phyloP scores from a whole-genome alignment of 1,140 invertebrate genomes.

The Ceratina calcarata region DNA sequence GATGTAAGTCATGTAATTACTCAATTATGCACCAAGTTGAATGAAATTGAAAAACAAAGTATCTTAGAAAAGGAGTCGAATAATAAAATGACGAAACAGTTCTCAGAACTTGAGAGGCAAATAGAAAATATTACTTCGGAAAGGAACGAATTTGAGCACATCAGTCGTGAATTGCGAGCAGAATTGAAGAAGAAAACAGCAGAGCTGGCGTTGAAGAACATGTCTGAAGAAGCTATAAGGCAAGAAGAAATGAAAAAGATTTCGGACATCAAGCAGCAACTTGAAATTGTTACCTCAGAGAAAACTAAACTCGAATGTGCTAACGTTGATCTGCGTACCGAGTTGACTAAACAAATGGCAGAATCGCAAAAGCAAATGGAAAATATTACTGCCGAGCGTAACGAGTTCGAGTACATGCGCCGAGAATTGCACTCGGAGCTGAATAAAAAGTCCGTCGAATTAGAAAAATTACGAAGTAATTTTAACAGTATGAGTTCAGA shows the following conservation, averaged over 20 bases:
- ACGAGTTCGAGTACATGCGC: slow-evolving; percentile 34
- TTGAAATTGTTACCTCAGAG: slow-evolving; percentile 36
- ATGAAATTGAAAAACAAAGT: background rate
- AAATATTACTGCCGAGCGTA: slow-evolving; percentile 21
- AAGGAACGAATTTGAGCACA: slow-evolving; percentile 38
- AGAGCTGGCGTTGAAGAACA: slow-evolving; percentile 27
- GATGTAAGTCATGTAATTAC: background rate
- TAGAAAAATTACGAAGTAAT: slow-evolving; percentile 8
- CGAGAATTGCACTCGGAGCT: slow-evolving; percentile 35
- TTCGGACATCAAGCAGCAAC: slow-evolving; percentile 11
- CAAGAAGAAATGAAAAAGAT: slow-evolving; percentile 8
- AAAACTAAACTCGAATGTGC: slow-evolving; percentile 45
- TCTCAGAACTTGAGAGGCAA: slow-evolving; percentile 9
- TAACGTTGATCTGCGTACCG: slow-evolving; percentile 15
- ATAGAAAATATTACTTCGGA: slow-evolving; percentile 36
- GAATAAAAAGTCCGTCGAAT: slow-evolving; percentile 13
- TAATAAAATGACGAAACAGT: background rate
- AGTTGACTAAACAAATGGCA: slow-evolving; percentile 9
- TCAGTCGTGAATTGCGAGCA: slow-evolving; percentile 36
- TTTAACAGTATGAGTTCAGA: background rate
- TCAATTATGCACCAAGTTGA: slow-evolving; percentile 3
- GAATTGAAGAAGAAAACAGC: slow-evolving; percentile 24
- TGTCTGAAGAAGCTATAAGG: slow-evolving; percentile 5
- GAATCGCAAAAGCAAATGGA: slow-evolving; percentile 37
- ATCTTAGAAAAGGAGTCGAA: background rate